These are phyloP conservation scores for Corythornis leucogaster DNA, from an alignment of 2,797 vertebrate species.

Conservation along the genomic window DNA sequence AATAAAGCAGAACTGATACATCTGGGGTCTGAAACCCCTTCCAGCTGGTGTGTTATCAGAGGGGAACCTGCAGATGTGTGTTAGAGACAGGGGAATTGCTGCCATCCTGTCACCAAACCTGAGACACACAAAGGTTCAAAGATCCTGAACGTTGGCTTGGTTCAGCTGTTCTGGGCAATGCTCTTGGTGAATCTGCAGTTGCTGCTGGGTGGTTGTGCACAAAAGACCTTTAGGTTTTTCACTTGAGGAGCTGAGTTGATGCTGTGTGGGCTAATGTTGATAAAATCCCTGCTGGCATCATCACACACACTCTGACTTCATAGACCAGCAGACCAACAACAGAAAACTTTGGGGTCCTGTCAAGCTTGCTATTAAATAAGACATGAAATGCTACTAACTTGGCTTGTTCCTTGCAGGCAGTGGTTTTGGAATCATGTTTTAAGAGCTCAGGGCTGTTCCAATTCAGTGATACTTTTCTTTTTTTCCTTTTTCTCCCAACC, in stretches of 20 bases:
- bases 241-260: background rate
- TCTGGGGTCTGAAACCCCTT: slow-evolving; percentile 8
- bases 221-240: slow-evolving; percentile 19
- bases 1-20: slow-evolving; percentile 26
- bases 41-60: background rate
- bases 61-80: background rate
- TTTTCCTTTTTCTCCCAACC: slow-evolving; percentile 53
- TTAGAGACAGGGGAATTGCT: background rate
- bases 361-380: background rate
- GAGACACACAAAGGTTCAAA: slow-evolving; percentile 25
- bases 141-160: background rate
- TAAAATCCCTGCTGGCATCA: background rate
- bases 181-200: background rate
- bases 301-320: background rate
- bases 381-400: background rate
- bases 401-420: background rate
- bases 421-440: background rate
- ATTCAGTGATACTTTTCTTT: slow-evolving; percentile 22
- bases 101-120: background rate
- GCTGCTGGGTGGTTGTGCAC: background rate
- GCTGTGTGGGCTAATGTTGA: background rate
- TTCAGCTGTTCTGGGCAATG: slow-evolving; percentile 11
- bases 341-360: background rate
- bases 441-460: slow-evolving; percentile 20
- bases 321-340: background rate